Evolutionary conservation across 2,888 invertebrate genomes (phyloP).

Genomic region (Cremastinae sp.): DNA sequence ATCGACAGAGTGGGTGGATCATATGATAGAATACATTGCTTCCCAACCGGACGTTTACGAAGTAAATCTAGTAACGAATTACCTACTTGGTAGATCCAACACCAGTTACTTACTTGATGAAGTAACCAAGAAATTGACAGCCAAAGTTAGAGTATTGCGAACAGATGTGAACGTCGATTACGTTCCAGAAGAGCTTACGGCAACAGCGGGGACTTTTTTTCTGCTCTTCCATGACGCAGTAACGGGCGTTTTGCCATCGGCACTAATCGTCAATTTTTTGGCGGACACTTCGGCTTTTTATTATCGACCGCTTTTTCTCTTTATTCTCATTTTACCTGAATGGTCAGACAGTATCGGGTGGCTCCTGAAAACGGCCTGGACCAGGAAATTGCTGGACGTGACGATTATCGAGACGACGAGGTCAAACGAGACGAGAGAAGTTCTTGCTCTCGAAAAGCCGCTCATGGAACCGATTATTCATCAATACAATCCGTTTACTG

Average conservation of each 20-base stretch:
- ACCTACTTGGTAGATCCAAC: too few relatives aligned
- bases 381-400: conserved; percentile 43
- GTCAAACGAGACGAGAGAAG: not conserved
- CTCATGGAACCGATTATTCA: conserved; percentile 40
- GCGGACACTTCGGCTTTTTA: conserved; percentile 23
- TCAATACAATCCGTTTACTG: conserved; percentile 59
- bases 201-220: conserved; percentile 16
- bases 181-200: too few relatives aligned
- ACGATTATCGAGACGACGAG: conserved; percentile 51
- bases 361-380: conserved; percentile 50
- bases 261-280: conserved; percentile 12
- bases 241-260: not conserved
- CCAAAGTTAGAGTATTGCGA: not conserved
- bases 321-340: conserved; percentile 17
- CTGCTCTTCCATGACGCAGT: conserved; percentile 4
- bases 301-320: conserved; percentile 17
- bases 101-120: too few relatives aligned
- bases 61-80: too few relatives aligned
- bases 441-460: too few relatives aligned
- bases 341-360: conserved; percentile 30
- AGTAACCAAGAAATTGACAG: not conserved
- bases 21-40: not conserved
- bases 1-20: not conserved
- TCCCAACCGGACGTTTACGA: too few relatives aligned
- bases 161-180: too few relatives aligned